Evolutionary conservation across 2,113 vertebrate species (phyloP).

Genomic region (Heliornis fulica): DNA sequence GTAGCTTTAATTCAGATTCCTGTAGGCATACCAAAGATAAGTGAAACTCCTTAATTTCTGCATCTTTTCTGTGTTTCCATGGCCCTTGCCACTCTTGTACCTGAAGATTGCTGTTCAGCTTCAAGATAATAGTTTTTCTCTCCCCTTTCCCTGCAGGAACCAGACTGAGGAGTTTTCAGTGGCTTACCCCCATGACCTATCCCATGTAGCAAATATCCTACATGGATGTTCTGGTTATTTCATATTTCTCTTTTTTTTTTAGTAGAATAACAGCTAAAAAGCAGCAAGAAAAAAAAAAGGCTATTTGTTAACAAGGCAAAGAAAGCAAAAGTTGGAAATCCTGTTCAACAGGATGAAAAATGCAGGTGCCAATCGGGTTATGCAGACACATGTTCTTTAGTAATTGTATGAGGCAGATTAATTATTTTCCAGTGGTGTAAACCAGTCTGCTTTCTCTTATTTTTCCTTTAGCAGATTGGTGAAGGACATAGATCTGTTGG

Average conservation of each 20-base stretch:
- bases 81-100: neutral
- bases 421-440: conserved; percentile 3
- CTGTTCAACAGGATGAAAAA: conserved; percentile 20
- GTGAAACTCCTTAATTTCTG: neutral
- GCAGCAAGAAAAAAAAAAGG: neutral
- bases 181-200: neutral
- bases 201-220: neutral
- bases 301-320: neutral
- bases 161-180: neutral
- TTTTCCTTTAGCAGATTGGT: neutral
- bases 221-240: neutral
- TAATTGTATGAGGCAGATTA: conserved; percentile 38
- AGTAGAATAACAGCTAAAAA: neutral
- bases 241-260: neutral
- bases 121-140: neutral
- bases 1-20: neutral
- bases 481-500: neutral
- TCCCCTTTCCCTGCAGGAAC: neutral
- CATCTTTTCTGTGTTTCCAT: neutral
- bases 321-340: neutral
- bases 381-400: conserved; percentile 4
- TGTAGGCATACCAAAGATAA: neutral
- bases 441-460: neutral
- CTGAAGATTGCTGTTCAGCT: neutral
- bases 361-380: neutral